phyloP scores from a whole-genome alignment of 2,113 vertebrate genomes.

The Mastomys coucha region DNA sequence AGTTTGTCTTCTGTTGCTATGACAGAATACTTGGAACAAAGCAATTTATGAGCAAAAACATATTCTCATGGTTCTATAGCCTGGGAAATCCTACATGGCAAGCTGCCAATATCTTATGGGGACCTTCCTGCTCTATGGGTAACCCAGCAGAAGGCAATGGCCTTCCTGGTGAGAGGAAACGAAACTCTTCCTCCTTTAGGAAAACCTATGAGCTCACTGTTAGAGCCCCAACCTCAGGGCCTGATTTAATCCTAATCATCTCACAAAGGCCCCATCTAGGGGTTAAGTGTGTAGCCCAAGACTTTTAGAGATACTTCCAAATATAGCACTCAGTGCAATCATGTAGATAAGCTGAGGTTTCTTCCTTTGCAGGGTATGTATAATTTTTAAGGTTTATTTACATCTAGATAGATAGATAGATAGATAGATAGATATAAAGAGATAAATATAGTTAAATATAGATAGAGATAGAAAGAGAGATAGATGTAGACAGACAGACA shows the following conservation, averaged over 20 bases:
- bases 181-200: neutral
- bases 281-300: neutral
- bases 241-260: neutral
- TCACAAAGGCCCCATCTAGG: neutral
- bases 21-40: neutral
- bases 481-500: no score
- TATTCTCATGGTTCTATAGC: neutral
- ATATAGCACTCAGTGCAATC: neutral
- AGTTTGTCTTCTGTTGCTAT: neutral
- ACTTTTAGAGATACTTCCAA: neutral
- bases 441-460: no score
- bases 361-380: neutral
- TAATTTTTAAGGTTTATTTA: neutral
- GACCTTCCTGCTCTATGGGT: neutral
- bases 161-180: neutral
- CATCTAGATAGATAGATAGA: no score
- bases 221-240: neutral
- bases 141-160: neutral
- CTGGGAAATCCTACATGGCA: neutral
- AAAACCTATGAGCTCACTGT: neutral
- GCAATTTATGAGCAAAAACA: neutral
- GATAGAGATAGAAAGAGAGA: no score
- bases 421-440: no score
- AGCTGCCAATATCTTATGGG: no score
- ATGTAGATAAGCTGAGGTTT: neutral